Evolutionary conservation across 1,140 invertebrate genomes (phyloP), one percentile per base, ranked within the genome.

Genomic region (Scaptomyza graminum): DNA sequence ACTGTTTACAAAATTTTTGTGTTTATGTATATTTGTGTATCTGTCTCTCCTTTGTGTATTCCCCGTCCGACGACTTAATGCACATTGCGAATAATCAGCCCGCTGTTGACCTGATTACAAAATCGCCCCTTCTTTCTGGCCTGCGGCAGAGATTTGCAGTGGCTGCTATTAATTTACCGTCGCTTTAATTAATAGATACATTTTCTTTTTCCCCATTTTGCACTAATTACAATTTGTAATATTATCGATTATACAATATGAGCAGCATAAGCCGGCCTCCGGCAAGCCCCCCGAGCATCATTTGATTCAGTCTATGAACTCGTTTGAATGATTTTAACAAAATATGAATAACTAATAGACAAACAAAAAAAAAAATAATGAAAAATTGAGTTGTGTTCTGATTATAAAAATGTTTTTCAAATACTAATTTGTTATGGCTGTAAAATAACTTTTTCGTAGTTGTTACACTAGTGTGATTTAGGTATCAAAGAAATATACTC

Each of bases 91-190:
- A 79, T 79, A 79, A 79, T 62, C 60, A 52, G 59, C 3, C 72
- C 75, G 54, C 67, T 59, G 72, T 76, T 80, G 72, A 80, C 77
- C 73, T 80, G 77, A 80, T 80, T 80, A 72, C 72, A 72, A 50
- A 76, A 59, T 62, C 25, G 25, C 28, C 60, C 54, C 55, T 60
- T 61, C 25, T 8, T 22, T 9, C 46, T 3, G 16, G 6, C 31
- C 49, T 59, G 76, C 52, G 57, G 15, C 49, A 52, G 13, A 16
- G 25, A 8, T 22, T 44, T 46, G 49, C 54, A 44, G 70, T 56
- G 63, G 59, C 60, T 67, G 72, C 59, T 64, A 70, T 74, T 74
- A 64, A 79, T 79, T 79, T 79, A 65, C 51, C 62, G 16, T 11
- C 51, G 15, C 41, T 66, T 80, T 76, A 80, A 80, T 72, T 80